Base-by-base conservation (phyloP, 2,888 invertebrate genomes). In the Philopedon plagiatum region DNA sequence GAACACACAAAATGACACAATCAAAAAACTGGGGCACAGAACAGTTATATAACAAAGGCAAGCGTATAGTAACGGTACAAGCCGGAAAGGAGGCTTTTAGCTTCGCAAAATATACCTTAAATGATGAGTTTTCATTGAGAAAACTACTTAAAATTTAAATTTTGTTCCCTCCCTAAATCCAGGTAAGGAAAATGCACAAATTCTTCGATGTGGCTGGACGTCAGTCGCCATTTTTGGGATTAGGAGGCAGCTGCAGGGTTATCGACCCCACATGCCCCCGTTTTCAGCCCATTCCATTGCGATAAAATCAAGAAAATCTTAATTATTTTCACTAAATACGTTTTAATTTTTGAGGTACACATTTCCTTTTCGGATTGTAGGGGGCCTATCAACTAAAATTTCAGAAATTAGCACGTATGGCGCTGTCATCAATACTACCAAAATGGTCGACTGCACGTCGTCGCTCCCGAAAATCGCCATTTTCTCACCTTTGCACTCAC, bases 401-500 rank as follows among this genome's bases (percentile, higher is more conserved):
- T 89, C 85, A 85, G 86, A 88, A 89, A 89, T 90, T 88, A 89
- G 89, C 90, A 90, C 89, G 86, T 89, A 87, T 88, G 89, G 90
- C 90, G 90, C 90, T 90, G 90, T 87, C 89, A 89, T 89, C 89
- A 89, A 73, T 70, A 58, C 26, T 19, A 67, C 19, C 51, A 71
- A 73, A 60, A 75, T 73, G 75, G 75, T 44, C 11, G 65, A 65
- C 46, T 21, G 80, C 79, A 81, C 81, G 81, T 77, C 76, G 81
- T 77, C 72, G 81, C 80, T 76, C 37, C 34, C 64, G 51, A 71
- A 76, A 75, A 64, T 73, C 65, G 29, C 68, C 44, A 65, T 67
- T 76, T 77, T 75, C 60, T 68, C 44, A 76, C 75, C 51, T 49
- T 66, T 61, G 15, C 29, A 44, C 18, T 15, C 23, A 13, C 26